phyloP scores from a whole-genome alignment of 2,888 invertebrate genomes.

The Fabriciana adippe region DNA sequence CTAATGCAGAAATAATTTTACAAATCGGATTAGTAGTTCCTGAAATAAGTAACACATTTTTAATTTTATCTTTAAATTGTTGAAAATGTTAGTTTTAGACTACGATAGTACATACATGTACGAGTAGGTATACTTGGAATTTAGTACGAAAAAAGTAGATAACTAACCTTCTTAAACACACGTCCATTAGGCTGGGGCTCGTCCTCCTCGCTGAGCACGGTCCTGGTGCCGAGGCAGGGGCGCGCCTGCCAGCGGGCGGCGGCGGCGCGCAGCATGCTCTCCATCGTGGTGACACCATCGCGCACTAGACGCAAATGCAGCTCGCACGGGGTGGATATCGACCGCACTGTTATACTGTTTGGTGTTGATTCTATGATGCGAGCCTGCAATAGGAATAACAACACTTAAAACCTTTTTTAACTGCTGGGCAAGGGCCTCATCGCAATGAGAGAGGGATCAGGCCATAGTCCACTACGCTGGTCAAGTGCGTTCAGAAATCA shows the following conservation, averaged over 20 bases:
- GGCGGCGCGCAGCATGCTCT: constrained; percentile 91
- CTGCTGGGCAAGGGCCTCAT: too few relatives aligned
- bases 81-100: too few relatives aligned
- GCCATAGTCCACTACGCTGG: too few relatives aligned
- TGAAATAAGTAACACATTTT: too few relatives aligned
- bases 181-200: constrained; percentile 97
- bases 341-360: constrained; percentile 87
- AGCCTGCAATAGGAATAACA: constrained; percentile 78
- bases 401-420: too few relatives aligned
- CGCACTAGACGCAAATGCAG: constrained; percentile 88
- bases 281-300: constrained; percentile 90
- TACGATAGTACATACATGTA: too few relatives aligned
- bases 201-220: constrained; percentile 95
- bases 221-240: constrained; percentile 93
- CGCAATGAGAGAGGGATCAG: too few relatives aligned
- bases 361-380: constrained; percentile 85
- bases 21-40: too few relatives aligned
- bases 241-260: constrained; percentile 87
- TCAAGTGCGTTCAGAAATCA: too few relatives aligned
- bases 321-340: constrained; percentile 85
- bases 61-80: too few relatives aligned
- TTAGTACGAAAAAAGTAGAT: background rate
- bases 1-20: too few relatives aligned
- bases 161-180: constrained; percentile 94
- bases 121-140: background rate